A percentile compares a stretch with the other conserved stretches of the same genome.
Evolutionary conservation across 2,888 invertebrate species (phyloP).

Genomic region (Hesperia comma): DNA sequence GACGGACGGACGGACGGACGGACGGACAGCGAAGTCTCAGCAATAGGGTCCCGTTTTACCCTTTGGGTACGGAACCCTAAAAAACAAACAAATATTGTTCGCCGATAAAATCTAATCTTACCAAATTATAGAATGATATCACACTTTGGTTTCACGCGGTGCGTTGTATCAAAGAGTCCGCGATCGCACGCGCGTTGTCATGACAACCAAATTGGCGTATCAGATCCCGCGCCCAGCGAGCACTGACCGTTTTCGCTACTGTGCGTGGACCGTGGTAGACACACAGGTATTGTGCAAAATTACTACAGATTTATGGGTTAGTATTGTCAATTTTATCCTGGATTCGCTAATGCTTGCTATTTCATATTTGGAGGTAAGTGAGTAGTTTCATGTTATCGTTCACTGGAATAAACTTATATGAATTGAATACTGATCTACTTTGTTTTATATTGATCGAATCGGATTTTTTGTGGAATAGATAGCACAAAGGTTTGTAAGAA

Average conservation of each 20-base stretch:
- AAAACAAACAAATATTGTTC: not conserved
- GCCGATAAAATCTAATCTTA: not conserved
- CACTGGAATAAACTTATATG: too few species aligned
- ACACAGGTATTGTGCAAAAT: not conserved
- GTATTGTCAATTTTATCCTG: not conserved
- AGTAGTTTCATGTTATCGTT: too few species aligned
- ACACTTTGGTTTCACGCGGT: conserved; percentile 28
- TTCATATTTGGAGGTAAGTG: too few species aligned
- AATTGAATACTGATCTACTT: too few species aligned
- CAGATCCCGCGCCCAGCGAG: conserved; percentile 60
- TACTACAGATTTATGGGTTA: conserved; percentile 3
- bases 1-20: too few species aligned
- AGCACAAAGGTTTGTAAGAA: too few species aligned
- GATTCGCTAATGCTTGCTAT: not conserved
- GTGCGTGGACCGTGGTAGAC: not conserved
- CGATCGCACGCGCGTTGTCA: conserved; percentile 65
- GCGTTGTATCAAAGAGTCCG: conserved; percentile 73
- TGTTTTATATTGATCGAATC: too few species aligned
- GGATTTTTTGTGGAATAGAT: too few species aligned
- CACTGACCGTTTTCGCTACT: conserved; percentile 15
- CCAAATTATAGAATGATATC: conserved; percentile 1
- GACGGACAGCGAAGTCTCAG: too few species aligned
- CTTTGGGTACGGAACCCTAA: too few species aligned
- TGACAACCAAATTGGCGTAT: conserved; percentile 66
- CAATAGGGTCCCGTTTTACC: too few species aligned